Conservation (phyloP, 2,888 invertebrate species). For the Chalcis sispes region DNA sequence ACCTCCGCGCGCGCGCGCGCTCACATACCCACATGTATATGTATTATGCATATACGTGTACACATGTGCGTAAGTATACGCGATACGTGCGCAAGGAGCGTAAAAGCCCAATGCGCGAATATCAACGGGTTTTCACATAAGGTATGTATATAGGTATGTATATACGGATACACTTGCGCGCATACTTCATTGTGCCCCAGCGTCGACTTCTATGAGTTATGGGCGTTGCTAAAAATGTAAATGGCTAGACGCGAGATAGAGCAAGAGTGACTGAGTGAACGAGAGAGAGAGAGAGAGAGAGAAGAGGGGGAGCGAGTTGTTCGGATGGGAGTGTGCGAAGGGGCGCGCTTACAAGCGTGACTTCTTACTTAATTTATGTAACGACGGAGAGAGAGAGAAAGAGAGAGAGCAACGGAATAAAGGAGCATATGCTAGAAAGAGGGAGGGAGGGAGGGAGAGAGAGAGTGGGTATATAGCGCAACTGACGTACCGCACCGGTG, state of each 20-base stretch:
- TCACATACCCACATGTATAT: background rate
- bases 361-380: conserved; percentile 57
- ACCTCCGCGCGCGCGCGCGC: background rate
- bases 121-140: conserved; percentile 17
- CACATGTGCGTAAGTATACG: too few species aligned
- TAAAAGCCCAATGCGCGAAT: too few species aligned
- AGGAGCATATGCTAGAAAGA: conserved; percentile 11
- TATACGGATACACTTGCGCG: background rate
- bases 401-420: too few species aligned
- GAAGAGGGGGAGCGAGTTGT: background rate
- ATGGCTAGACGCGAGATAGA: conserved; percentile 24
- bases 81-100: too few species aligned
- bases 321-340: conserved; percentile 1
- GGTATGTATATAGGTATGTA: background rate
- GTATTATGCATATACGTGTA: conserved; percentile 4
- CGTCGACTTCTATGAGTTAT: conserved; percentile 55
- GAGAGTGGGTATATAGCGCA: conserved; percentile 4
- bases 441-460: conserved; percentile 6
- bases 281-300: background rate
- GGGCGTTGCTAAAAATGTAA: conserved; percentile 56
- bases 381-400: conserved; percentile 29
- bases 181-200: conserved; percentile 35
- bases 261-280: background rate
- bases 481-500: conserved; percentile 16
- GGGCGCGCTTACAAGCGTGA: conserved; percentile 37